phyloP scores from a whole-genome alignment of 2,113 vertebrate genomes.

The Murina feae region DNA sequence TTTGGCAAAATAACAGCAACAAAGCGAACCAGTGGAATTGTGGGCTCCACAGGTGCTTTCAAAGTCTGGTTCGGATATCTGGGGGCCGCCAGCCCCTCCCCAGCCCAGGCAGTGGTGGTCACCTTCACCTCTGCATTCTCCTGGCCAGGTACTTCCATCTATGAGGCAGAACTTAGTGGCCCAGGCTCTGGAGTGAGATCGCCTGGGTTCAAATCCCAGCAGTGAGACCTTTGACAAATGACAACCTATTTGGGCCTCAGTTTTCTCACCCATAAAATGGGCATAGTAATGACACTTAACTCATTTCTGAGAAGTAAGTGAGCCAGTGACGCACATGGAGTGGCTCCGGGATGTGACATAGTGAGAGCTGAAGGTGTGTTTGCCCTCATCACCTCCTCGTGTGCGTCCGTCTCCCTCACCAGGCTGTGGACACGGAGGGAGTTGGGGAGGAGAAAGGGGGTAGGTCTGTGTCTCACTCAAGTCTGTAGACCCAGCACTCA shows the following conservation, averaged over 20 bases:
- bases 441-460: no score
- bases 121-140: rapidly evolving
- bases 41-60: not conserved
- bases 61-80: not conserved
- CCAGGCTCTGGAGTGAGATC: not conserved
- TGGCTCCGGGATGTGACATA: not conserved
- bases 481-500: not conserved
- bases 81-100: rapidly evolving
- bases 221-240: not conserved
- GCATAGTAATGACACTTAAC: not conserved
- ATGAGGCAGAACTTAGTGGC: not conserved
- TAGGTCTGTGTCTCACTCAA: not conserved
- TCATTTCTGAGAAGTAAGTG: not conserved
- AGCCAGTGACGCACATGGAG: rapidly evolving
- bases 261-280: not conserved
- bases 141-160: not conserved
- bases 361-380: not conserved
- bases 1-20: not conserved
- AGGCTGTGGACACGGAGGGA: not conserved
- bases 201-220: not conserved
- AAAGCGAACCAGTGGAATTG: rapidly evolving
- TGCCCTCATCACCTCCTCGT: not conserved
- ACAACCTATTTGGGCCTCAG: not conserved
- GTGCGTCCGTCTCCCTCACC: not conserved
- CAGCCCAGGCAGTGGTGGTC: rapidly evolving